Conservation (phyloP, 2,797 vertebrate species). For the Sphaeramia orbicularis region DNA sequence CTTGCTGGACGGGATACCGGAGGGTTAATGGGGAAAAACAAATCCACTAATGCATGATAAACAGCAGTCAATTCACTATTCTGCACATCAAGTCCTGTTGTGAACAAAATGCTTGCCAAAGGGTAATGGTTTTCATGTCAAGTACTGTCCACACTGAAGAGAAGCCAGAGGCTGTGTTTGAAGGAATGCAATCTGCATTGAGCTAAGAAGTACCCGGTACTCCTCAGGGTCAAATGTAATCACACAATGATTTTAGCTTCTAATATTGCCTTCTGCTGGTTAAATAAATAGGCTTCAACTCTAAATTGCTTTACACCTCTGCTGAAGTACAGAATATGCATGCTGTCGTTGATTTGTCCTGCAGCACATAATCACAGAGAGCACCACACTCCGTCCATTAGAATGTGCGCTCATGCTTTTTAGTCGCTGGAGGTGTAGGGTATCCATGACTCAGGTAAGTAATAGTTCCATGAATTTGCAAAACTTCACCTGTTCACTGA, state of each 20-base stretch:
- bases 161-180: slow-evolving; percentile 56
- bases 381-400: slow-evolving; percentile 20
- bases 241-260: slow-evolving; percentile 69
- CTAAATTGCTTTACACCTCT: slow-evolving; percentile 39
- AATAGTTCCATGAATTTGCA: slow-evolving; percentile 48
- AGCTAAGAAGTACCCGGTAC: slow-evolving; percentile 48
- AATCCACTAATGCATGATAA: slow-evolving; percentile 19
- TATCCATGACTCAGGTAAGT: slow-evolving; percentile 24
- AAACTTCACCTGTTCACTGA: slow-evolving; percentile 45
- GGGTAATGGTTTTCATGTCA: slow-evolving; percentile 53
- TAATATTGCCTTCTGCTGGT: slow-evolving; percentile 58
- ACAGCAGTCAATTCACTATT: slow-evolving; percentile 41
- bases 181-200: slow-evolving; percentile 67
- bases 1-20: too few relatives aligned
- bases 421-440: slow-evolving; percentile 7
- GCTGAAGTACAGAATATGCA: slow-evolving; percentile 36
- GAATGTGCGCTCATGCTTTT: slow-evolving; percentile 21
- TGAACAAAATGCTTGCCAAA: slow-evolving; percentile 45
- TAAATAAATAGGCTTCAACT: slow-evolving; percentile 59
- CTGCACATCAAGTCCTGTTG: slow-evolving; percentile 11
- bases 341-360: neutral
- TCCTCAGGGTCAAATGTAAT: slow-evolving; percentile 65
- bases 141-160: slow-evolving; percentile 58
- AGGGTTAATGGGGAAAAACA: too few relatives aligned
- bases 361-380: slow-evolving; percentile 25